Conservation (phyloP, 2,888 invertebrate genomes). For the Tetheella fluctuosa region DNA sequence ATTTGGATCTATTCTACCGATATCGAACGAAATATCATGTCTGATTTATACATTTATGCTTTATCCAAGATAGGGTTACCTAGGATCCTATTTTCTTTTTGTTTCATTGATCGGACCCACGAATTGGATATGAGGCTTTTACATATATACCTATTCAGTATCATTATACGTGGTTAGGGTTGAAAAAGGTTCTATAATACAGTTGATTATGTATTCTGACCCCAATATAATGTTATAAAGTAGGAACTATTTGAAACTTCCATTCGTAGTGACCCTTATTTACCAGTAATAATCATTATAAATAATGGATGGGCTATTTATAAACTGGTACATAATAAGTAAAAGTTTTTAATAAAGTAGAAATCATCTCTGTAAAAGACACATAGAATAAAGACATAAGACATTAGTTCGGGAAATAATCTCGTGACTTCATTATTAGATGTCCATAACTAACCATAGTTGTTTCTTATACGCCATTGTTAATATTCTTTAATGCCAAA, state of each 20-base stretch:
- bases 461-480: too few species aligned
- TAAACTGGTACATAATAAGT: background rate
- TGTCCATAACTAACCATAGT: too few species aligned
- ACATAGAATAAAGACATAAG: too few species aligned
- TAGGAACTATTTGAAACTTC: slow-evolving; percentile 8
- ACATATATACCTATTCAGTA: slow-evolving; percentile 35
- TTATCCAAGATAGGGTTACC: background rate
- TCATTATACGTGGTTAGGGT: slow-evolving; percentile 36
- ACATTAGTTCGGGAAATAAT: too few species aligned
- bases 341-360: too few species aligned
- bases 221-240: slow-evolving; percentile 28
- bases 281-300: background rate
- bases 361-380: too few species aligned
- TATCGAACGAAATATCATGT: background rate
- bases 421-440: too few species aligned
- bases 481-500: too few species aligned
- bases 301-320: background rate
- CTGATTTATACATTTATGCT: background rate
- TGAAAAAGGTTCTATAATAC: slow-evolving; percentile 43
- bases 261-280: background rate
- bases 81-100: background rate
- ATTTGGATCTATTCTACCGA: background rate
- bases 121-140: slow-evolving; percentile 23
- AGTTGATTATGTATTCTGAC: slow-evolving; percentile 38
- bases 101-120: background rate